Conservation (phyloP, 2,797 vertebrate species). For the Podarcis lilfordi region DNA sequence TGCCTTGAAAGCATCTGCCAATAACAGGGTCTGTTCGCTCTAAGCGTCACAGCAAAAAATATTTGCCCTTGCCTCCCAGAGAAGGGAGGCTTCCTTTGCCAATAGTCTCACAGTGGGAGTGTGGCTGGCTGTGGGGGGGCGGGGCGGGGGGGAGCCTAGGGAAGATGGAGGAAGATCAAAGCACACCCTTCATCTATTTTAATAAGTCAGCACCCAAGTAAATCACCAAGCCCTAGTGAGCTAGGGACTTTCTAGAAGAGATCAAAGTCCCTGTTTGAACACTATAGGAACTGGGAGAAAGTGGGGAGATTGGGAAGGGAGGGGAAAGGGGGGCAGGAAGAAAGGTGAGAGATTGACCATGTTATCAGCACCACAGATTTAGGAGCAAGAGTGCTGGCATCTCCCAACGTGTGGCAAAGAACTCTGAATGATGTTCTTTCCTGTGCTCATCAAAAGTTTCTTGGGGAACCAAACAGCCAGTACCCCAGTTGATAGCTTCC, state of each 20-base stretch:
- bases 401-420: background rate
- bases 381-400: background rate
- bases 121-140: background rate
- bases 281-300: background rate
- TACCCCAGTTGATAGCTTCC: accelerated
- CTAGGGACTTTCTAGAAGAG: conserved; percentile 42
- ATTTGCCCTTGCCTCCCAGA: background rate
- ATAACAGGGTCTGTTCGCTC: background rate
- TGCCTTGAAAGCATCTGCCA: background rate
- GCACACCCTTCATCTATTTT: conserved; percentile 46
- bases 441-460: background rate
- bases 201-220: background rate
- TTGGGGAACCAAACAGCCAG: background rate
- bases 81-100: conserved; percentile 1
- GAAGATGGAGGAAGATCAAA: conserved; percentile 53
- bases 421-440: accelerated
- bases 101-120: background rate
- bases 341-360: background rate
- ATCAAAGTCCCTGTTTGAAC: conserved; percentile 47
- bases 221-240: background rate
- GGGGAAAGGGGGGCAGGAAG: background rate
- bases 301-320: background rate
- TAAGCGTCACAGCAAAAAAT: background rate
- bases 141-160: conserved; percentile 9
- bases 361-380: accelerated